phyloP scores from a whole-genome alignment of 2,113 vertebrate genomes.

The Tor tambroides region DNA sequence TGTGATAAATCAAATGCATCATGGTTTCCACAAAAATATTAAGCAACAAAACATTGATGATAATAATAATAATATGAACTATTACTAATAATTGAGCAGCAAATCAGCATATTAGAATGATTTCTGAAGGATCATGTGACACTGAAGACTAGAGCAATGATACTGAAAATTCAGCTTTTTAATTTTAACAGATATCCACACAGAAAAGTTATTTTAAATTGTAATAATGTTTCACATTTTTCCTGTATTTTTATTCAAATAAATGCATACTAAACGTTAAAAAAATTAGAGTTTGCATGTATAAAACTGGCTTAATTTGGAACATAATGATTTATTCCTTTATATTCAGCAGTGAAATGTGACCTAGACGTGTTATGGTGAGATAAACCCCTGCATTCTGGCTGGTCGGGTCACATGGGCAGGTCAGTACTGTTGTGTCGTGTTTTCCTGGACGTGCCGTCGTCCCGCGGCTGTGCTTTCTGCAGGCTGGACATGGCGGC shows the following conservation, averaged over 20 bases:
- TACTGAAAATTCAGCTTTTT: background rate
- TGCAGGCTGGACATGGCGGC: conserved; percentile 98
- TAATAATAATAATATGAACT: too few relatives aligned
- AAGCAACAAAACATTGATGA: too few relatives aligned
- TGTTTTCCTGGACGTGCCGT: conserved; percentile 95
- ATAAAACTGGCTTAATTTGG: background rate
- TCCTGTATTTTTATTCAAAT: too few relatives aligned
- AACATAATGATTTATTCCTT: background rate
- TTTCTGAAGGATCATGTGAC: background rate
- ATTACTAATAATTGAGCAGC: too few relatives aligned
- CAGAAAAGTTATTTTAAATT: background rate
- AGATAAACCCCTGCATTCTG: background rate
- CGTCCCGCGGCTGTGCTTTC: conserved; percentile 94
- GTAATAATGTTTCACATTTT: too few relatives aligned
- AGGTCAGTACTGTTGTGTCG: conserved; percentile 98
- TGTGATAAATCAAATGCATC: too few relatives aligned
- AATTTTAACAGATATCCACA: background rate
- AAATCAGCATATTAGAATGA: background rate
- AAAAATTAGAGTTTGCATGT: too few relatives aligned
- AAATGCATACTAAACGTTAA: too few relatives aligned
- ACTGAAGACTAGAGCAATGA: too few relatives aligned
- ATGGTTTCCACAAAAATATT: too few relatives aligned
- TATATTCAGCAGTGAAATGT: background rate
- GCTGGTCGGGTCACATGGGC: conserved; percentile 84
- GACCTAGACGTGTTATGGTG: background rate